phyloP scores from a whole-genome alignment of 2,888 invertebrate genomes.

The Thereva unica region DNA sequence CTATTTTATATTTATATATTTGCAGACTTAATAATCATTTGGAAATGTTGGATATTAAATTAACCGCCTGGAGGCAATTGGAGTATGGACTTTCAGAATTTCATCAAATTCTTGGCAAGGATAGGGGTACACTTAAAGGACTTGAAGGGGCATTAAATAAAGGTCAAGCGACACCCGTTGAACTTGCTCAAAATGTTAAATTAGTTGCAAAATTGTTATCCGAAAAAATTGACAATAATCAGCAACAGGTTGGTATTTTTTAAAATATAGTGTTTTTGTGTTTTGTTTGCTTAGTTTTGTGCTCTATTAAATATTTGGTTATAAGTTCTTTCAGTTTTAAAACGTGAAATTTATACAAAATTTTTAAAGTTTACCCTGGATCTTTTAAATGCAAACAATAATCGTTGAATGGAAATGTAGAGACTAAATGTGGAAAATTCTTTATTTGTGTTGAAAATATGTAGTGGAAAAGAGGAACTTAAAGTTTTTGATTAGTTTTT shows the following conservation, averaged over 20 bases:
- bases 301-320: too few relatives aligned
- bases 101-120: constrained; percentile 74
- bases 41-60: constrained; percentile 71
- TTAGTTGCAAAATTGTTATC: constrained; percentile 57
- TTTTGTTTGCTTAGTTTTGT: too few relatives aligned
- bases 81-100: constrained; percentile 76
- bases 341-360: too few relatives aligned
- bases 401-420: too few relatives aligned
- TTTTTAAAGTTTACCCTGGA: too few relatives aligned
- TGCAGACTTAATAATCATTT: constrained; percentile 73
- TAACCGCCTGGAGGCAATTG: constrained; percentile 76
- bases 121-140: constrained; percentile 60
- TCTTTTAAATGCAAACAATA: too few relatives aligned
- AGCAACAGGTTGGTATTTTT: constrained; percentile 46
- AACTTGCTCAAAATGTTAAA: constrained; percentile 58
- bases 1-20: constrained; percentile 41
- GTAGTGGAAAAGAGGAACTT: too few relatives aligned
- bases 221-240: constrained; percentile 57
- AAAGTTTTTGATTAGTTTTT: too few relatives aligned
- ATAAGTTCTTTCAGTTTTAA: too few relatives aligned
- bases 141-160: constrained; percentile 56
- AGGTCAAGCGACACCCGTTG: constrained; percentile 54
- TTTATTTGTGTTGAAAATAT: too few relatives aligned
- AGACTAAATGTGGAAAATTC: too few relatives aligned
- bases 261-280: too few relatives aligned